Conservation (phyloP, 1,140 invertebrate genomes). For the Neodiprion pinetum region DNA sequence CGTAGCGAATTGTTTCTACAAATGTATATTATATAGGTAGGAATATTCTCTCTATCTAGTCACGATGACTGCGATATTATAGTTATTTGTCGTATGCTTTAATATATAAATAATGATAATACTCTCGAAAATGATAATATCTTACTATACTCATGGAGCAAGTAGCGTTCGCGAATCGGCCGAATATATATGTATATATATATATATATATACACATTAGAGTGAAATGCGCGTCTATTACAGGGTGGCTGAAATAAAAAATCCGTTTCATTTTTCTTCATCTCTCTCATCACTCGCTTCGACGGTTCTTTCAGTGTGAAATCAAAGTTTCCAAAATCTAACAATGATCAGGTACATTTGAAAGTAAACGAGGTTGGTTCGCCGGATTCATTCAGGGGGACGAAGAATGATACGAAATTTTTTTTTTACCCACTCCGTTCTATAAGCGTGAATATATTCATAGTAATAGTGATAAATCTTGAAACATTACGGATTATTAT, state of each 20-base stretch:
- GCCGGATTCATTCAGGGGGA: too few relatives aligned
- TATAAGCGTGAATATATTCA: too few relatives aligned
- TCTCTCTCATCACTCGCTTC: background rate
- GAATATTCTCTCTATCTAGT: too few relatives aligned
- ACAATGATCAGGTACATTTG: too few relatives aligned
- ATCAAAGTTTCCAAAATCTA: too few relatives aligned
- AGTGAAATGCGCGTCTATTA: background rate
- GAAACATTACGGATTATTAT: too few relatives aligned
- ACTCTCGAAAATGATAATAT: background rate
- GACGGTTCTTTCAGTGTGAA: background rate
- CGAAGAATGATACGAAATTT: too few relatives aligned
- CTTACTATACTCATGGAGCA: conserved; percentile 25
- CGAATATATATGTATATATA: conserved; percentile 38
- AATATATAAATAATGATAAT: background rate
- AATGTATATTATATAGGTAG: too few relatives aligned
- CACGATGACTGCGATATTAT: conserved; percentile 8
- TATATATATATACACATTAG: conserved; percentile 12
- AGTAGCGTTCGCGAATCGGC: conserved; percentile 53
- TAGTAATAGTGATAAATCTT: too few relatives aligned
- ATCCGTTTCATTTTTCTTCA: background rate
- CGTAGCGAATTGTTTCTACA: too few relatives aligned
- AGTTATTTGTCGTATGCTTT: background rate
- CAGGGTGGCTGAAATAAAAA: background rate
- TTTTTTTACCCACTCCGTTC: too few relatives aligned
- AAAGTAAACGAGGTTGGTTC: too few relatives aligned